phyloP scores from a whole-genome alignment of 2,113 vertebrate species.

The Brienomyrus longianalis region DNA sequence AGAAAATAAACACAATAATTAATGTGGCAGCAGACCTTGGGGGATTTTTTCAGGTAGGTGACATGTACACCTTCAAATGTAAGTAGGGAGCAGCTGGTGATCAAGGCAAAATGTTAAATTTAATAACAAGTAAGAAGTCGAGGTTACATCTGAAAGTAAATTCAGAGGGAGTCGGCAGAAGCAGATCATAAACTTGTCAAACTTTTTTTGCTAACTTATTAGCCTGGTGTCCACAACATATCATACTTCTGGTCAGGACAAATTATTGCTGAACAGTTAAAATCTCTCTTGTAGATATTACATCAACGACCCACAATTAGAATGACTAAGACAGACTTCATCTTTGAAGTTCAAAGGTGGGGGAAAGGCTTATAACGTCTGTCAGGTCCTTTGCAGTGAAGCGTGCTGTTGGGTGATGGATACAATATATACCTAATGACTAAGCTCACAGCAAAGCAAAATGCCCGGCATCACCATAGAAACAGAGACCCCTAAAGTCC shows the following conservation, averaged over 20 bases:
- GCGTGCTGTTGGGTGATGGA: background rate
- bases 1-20: background rate
- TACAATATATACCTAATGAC: background rate
- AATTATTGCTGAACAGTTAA: background rate
- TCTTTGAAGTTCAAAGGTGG: background rate
- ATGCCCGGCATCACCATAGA: slow-evolving; percentile 1
- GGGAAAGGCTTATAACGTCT: background rate
- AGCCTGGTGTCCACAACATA: background rate
- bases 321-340: background rate
- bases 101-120: background rate
- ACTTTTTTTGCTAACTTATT: background rate
- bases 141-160: background rate
- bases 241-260: background rate
- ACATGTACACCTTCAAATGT: background rate
- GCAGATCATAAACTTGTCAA: background rate
- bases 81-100: background rate
- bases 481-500: slow-evolving; percentile 1
- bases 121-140: background rate
- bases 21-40: background rate
- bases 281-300: background rate
- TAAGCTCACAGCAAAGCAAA: background rate
- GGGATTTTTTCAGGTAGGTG: background rate
- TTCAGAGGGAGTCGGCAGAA: background rate
- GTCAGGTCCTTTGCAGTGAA: background rate
- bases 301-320: background rate